These are phyloP conservation scores for Globodera rostochiensis DNA, from an alignment of 1,140 invertebrate species.

Conservation along the genomic window DNA sequence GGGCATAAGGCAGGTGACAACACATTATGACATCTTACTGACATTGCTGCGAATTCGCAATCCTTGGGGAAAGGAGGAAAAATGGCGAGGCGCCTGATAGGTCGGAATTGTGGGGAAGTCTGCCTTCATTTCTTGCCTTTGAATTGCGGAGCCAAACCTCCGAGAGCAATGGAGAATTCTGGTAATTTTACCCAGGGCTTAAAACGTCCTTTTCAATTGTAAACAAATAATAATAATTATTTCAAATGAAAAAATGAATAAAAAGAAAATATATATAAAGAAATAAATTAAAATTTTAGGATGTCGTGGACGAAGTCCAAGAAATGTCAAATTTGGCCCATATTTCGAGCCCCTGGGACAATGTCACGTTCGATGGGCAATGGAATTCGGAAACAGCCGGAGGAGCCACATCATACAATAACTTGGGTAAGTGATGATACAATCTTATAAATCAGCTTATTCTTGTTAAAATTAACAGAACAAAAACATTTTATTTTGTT, in stretches of 20 bases:
- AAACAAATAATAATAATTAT: too few species aligned
- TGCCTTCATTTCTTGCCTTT: slow-evolving; percentile 84
- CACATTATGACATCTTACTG: slow-evolving; percentile 75
- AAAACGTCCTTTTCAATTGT: too few species aligned
- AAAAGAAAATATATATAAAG: too few species aligned
- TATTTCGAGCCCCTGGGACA: too few species aligned
- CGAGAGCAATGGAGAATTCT: slow-evolving; percentile 96
- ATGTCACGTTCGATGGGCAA: slow-evolving; percentile 86
- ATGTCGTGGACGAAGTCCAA: too few species aligned
- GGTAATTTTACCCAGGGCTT: slow-evolving; percentile 63
- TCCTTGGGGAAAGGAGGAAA: slow-evolving; percentile 81
- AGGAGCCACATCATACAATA: slow-evolving; percentile 61
- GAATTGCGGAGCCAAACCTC: slow-evolving; percentile 81
- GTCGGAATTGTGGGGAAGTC: slow-evolving; percentile 86
- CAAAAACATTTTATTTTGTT: too few species aligned
- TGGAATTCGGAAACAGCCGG: slow-evolving; percentile 93
- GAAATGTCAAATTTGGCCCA: too few species aligned
- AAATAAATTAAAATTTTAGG: too few species aligned
- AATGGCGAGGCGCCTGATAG: slow-evolving; percentile 95
- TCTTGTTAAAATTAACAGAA: too few species aligned
- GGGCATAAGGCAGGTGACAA: slow-evolving; percentile 77
- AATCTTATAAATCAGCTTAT: too few species aligned
- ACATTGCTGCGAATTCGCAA: slow-evolving; percentile 86
- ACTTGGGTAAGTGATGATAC: too few species aligned
- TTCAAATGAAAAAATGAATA: too few species aligned